Evolutionary conservation across 2,113 vertebrate genomes (phyloP).

Genomic region (Merops nubicus): DNA sequence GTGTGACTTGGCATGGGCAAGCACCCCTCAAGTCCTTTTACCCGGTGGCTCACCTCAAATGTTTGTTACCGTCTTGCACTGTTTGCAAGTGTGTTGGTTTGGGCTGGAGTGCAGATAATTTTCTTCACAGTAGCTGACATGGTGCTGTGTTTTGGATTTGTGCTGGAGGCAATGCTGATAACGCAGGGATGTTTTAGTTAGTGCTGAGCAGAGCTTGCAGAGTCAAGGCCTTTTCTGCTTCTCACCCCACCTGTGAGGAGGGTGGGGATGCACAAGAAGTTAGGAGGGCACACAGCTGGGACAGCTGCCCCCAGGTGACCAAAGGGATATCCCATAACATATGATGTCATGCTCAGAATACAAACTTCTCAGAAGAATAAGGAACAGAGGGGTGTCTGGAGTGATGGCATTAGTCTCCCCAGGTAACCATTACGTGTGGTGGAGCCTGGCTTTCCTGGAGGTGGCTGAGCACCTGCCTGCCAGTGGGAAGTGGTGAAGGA

Average conservation of each 20-base stretch:
- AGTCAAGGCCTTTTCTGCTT: background rate
- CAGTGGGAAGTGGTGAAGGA: background rate
- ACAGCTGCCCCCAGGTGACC: background rate
- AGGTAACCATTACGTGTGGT: no score
- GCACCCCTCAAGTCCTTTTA: background rate
- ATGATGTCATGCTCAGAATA: background rate
- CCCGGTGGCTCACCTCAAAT: background rate
- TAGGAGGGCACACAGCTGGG: no score
- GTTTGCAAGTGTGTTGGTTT: background rate
- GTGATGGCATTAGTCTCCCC: background rate
- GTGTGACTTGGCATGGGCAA: rapidly evolving
- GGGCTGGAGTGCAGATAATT: background rate
- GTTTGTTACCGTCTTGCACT: background rate
- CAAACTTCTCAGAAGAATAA: background rate
- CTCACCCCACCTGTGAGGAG: background rate
- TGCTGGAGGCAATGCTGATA: no score
- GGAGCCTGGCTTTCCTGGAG: background rate
- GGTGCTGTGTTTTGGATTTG: background rate
- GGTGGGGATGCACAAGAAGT: background rate
- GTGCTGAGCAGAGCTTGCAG: no score
- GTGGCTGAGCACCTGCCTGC: background rate
- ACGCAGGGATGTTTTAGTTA: no score
- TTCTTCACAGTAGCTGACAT: background rate
- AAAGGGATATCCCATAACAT: background rate
- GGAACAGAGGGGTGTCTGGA: no score